A percentile compares a stretch with the other conserved stretches of the same genome.
phyloP scores from a whole-genome alignment of 2,797 vertebrate genomes.

The Coregonus sp. region DNA sequence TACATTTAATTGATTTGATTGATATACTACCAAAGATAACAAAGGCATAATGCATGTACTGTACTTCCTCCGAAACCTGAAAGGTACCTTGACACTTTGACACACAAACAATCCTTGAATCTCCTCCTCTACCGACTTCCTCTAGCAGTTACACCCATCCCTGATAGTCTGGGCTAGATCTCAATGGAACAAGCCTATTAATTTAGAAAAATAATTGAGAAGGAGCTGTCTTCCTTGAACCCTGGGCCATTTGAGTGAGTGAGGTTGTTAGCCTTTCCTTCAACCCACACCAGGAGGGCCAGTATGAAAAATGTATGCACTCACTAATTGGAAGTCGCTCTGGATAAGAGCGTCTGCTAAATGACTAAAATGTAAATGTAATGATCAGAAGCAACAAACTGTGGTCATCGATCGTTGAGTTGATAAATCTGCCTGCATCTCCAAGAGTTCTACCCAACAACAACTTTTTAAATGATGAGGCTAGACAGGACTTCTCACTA shows the following conservation, averaged over 20 bases:
- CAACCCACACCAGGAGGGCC: conserved; percentile 53
- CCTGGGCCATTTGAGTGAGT: conserved; percentile 62
- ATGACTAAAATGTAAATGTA: too few species aligned
- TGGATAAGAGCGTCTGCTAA: too few species aligned
- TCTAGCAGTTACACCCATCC: conserved; percentile 39
- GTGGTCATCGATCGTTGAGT: too few species aligned
- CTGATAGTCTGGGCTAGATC: conserved; percentile 36
- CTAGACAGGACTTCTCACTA: too few species aligned
- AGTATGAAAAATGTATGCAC: too few species aligned
- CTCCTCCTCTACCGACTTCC: conserved; percentile 17
- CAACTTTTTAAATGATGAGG: too few species aligned
- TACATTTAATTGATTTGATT: too few species aligned
- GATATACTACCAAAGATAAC: background rate
- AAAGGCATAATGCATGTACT: background rate
- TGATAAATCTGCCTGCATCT: too few species aligned
- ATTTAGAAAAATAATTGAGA: conserved; percentile 75
- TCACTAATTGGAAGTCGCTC: too few species aligned
- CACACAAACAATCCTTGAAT: conserved; percentile 48
- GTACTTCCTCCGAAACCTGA: background rate
- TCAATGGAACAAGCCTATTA: conserved; percentile 52
- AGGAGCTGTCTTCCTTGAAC: conserved; percentile 66
- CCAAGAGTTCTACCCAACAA: too few species aligned
- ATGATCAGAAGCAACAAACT: too few species aligned
- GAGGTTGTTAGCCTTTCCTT: conserved; percentile 74
- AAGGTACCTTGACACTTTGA: conserved; percentile 44